Evolutionary conservation across 2,888 invertebrate species (phyloP).

Genomic region (Machimus rusticus): DNA sequence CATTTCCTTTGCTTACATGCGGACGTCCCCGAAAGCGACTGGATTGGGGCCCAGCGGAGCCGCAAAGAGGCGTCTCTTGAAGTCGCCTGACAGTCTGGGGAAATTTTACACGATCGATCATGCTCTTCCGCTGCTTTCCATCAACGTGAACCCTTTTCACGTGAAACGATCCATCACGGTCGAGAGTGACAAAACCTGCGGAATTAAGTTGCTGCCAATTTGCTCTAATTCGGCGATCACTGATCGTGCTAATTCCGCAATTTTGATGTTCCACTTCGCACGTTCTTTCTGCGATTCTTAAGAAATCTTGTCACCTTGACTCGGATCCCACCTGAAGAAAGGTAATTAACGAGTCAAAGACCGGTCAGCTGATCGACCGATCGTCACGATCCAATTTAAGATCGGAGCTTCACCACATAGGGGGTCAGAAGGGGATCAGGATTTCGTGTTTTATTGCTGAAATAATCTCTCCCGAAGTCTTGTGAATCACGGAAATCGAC

Average conservation of each 20-base stretch:
- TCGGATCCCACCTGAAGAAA: background rate
- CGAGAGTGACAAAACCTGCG: background rate
- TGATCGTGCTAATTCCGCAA: background rate
- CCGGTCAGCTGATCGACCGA: background rate
- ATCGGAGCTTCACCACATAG: background rate
- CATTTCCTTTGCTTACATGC: background rate
- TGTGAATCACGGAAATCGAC: background rate
- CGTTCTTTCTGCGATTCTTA: background rate
- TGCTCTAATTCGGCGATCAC: background rate
- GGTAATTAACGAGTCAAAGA: background rate
- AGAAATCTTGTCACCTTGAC: background rate
- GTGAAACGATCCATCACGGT: background rate
- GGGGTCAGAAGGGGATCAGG: background rate
- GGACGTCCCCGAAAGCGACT: background rate
- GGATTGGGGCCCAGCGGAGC: background rate
- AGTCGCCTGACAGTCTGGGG: background rate
- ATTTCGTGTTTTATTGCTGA: background rate
- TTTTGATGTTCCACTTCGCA: background rate
- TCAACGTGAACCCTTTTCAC: background rate
- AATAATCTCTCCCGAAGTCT: background rate
- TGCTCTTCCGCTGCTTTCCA: background rate
- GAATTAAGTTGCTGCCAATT: background rate
- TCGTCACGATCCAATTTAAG: background rate
- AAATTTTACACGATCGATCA: background rate
- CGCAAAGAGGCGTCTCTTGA: background rate